phyloP scores from a whole-genome alignment of 2,797 vertebrate species.

The Eulemur albifrons region DNA sequence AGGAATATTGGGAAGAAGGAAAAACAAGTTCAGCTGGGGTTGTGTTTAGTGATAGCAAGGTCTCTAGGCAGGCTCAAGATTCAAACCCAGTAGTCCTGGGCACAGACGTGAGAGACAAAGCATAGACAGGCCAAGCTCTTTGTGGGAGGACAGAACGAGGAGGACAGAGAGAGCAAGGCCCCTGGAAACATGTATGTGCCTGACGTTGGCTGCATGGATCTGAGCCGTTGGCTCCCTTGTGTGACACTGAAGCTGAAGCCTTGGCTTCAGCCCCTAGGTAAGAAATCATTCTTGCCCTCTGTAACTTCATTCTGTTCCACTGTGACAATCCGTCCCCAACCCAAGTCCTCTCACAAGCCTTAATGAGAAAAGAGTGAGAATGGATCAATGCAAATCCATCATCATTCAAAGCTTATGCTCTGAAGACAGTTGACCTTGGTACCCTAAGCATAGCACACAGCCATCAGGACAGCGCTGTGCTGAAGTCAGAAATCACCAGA shows the following conservation, averaged over 20 bases:
- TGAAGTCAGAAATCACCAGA: neutral
- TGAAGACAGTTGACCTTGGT: neutral
- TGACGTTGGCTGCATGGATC: neutral
- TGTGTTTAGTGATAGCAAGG: neutral
- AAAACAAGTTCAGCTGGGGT: neutral
- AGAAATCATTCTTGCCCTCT: neutral
- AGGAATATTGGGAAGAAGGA: neutral
- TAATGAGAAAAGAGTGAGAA: neutral
- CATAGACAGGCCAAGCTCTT: neutral
- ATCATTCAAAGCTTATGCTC: neutral
- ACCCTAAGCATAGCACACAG: neutral
- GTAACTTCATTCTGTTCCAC: neutral
- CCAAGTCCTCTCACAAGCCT: neutral
- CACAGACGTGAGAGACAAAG: neutral
- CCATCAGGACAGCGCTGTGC: neutral
- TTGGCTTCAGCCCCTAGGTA: neutral
- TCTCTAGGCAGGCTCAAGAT: neutral
- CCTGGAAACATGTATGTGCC: neutral
- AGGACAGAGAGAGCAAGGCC: neutral
- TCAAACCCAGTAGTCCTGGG: neutral
- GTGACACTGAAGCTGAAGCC: neutral
- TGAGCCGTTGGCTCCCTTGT: neutral
- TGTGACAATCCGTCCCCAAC: neutral
- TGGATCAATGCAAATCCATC: neutral
- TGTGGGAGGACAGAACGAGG: neutral